Evolutionary conservation across 2,113 vertebrate species (phyloP).

Genomic region (Corydoras sp.): DNA sequence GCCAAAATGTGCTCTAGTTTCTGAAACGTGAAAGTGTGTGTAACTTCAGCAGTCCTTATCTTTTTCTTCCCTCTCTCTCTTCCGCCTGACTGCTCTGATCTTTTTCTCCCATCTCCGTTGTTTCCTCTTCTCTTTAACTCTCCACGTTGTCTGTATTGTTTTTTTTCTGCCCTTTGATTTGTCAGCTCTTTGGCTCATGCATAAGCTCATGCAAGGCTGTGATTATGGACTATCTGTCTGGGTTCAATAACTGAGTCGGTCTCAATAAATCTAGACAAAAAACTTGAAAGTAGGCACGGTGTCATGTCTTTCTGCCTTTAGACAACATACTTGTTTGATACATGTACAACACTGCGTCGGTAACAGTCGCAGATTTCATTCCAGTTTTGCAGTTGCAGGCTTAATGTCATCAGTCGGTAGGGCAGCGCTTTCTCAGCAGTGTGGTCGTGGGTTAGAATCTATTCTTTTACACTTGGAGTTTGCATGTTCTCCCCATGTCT

Average conservation of each 20-base stretch:
- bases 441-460: no score
- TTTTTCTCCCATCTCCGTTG: not conserved
- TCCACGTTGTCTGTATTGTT: not conserved
- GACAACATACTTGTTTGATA: not conserved
- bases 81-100: constrained; percentile 29
- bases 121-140: not conserved
- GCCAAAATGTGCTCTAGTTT: not conserved
- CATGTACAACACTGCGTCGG: not conserved
- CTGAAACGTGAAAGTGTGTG: not conserved
- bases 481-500: no score
- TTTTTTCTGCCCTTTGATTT: not conserved
- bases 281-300: not conserved
- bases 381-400: not conserved
- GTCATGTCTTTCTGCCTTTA: not conserved
- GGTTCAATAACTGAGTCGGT: not conserved
- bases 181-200: no score
- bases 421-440: no score
- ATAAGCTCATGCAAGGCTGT: no score
- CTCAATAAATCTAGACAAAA: not conserved
- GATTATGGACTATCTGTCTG: no score
- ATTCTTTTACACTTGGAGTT: no score
- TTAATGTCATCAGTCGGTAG: no score
- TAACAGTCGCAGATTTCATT: not conserved
- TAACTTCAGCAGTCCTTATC: not conserved
- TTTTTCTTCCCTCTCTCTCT: constrained; percentile 14